Percentiles rank a stretch among this genome's conserved stretches.
These are phyloP conservation scores for Schizopygopsis pylzovi DNA, from an alignment of 2,797 vertebrate genomes.

Conservation along the genomic window DNA sequence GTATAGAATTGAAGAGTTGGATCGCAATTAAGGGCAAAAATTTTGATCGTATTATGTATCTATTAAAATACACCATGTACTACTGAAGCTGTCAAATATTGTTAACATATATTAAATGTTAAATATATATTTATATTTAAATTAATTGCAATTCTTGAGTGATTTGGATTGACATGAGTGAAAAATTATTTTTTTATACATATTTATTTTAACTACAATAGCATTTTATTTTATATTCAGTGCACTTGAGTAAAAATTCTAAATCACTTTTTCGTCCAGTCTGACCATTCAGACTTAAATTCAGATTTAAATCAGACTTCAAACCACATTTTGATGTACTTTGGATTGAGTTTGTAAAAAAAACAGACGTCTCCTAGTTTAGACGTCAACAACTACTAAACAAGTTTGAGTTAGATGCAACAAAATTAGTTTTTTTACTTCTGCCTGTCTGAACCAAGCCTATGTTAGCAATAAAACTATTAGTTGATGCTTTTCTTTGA, in stretches of 20 bases:
- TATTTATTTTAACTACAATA: not conserved
- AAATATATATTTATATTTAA: not conserved
- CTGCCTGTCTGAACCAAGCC: not conserved
- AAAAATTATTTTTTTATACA: not conserved
- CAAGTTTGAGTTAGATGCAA: not conserved
- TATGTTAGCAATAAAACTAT: not conserved
- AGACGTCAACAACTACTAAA: not conserved
- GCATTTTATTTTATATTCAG: not conserved
- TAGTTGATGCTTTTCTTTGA: not conserved
- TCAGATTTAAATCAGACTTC: not conserved
- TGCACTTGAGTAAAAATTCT: not conserved
- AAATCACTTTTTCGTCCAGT: not conserved
- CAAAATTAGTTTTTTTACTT: not conserved
- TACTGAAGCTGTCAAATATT: not conserved
- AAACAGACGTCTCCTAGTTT: not conserved
- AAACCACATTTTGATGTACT: not conserved
- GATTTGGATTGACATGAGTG: not conserved
- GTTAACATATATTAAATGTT: not conserved
- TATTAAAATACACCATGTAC: not conserved
- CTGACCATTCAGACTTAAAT: not conserved
- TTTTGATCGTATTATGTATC: not conserved
- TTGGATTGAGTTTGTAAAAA: not conserved
- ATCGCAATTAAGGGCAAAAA: not conserved
- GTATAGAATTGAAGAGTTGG: conserved; percentile 1
- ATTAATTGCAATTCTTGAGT: not conserved